Percentiles rank a stretch among this genome's conserved stretches.
Evolutionary conservation across 2,888 invertebrate species (phyloP).

Genomic region (Coremacera marginata): DNA sequence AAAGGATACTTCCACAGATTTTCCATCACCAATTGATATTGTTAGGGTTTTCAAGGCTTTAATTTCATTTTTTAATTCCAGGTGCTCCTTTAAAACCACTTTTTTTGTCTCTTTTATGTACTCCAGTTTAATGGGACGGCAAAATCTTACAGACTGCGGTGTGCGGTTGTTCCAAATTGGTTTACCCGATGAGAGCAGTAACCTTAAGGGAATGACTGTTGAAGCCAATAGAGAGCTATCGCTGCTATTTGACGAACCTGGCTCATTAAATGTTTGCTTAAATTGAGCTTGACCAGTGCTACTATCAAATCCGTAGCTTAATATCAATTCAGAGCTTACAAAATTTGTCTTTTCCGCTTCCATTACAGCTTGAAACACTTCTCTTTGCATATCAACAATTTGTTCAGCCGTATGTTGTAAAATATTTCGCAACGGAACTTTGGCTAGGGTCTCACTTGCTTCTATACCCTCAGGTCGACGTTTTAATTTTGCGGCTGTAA

Average conservation of each 20-base stretch:
- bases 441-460: neutral
- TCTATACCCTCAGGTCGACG: too few species aligned
- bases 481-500: too few species aligned
- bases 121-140: constrained; percentile 30
- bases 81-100: constrained; percentile 23
- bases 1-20: constrained; percentile 30
- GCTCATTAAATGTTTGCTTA: constrained; percentile 30
- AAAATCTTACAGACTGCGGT: constrained; percentile 35
- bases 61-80: constrained; percentile 33
- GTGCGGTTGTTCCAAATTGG: constrained; percentile 34
- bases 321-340: constrained; percentile 33
- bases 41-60: constrained; percentile 29
- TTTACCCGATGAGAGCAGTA: constrained; percentile 29
- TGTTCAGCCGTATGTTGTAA: constrained; percentile 15
- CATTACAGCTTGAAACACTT: constrained; percentile 33
- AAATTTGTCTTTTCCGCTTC: constrained; percentile 22
- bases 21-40: constrained; percentile 24
- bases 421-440: constrained; percentile 1
- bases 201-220: constrained; percentile 34
- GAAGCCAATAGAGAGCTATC: constrained; percentile 29
- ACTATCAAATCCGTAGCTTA: constrained; percentile 38
- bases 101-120: constrained; percentile 32
- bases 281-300: constrained; percentile 37
- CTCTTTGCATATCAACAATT: constrained; percentile 34
- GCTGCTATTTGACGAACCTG: constrained; percentile 12